Evolutionary conservation across 2,797 vertebrate species (phyloP).

Genomic region (Arctocebus calabarensis): DNA sequence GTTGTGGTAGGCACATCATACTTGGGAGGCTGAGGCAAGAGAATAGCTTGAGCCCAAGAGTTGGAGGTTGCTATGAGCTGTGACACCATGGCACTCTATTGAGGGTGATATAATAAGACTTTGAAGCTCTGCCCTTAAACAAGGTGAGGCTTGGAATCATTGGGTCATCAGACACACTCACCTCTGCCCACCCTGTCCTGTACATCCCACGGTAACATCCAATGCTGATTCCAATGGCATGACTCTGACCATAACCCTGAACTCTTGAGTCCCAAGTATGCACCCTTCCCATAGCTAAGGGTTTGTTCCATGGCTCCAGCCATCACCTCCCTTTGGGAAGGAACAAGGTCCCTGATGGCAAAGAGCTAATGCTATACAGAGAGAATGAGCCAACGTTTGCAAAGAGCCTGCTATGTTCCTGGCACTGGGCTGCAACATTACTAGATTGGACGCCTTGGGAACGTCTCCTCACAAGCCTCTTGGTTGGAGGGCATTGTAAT

Average conservation of each 20-base stretch:
- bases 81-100: too few species aligned
- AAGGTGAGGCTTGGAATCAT: neutral
- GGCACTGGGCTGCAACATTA: neutral
- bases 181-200: neutral
- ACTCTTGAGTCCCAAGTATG: neutral
- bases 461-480: neutral
- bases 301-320: neutral
- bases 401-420: neutral
- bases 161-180: neutral
- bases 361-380: neutral
- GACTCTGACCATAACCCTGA: neutral
- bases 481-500: neutral
- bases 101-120: too few species aligned
- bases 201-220: neutral
- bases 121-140: neutral
- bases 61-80: too few species aligned
- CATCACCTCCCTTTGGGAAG: fast-evolving
- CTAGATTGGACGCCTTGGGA: neutral
- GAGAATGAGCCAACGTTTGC: neutral
- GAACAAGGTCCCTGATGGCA: neutral
- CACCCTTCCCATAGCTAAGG: neutral
- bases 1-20: too few species aligned
- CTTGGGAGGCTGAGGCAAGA: too few species aligned
- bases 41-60: too few species aligned
- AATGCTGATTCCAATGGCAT: neutral